phyloP scores from a whole-genome alignment of 2,113 vertebrate species.

The Laticauda laticaudata region DNA sequence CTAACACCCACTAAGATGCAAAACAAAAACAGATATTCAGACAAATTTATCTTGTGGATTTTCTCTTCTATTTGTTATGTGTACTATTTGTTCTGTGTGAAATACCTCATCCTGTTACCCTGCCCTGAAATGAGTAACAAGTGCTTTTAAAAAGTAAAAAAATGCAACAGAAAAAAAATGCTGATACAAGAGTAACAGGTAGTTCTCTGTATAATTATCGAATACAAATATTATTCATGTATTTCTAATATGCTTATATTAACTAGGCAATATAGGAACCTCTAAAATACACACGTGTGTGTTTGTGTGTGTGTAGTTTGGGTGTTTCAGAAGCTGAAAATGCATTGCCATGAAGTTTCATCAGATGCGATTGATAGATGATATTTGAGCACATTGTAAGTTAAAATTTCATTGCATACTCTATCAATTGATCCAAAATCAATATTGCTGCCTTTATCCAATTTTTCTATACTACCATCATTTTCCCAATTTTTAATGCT shows the following conservation, averaged over 20 bases:
- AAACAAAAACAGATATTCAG: background rate
- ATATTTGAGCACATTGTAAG: background rate
- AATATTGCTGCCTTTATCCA: background rate
- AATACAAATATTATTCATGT: background rate
- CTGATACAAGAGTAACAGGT: background rate
- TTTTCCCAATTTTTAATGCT: background rate
- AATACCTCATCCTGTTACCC: background rate
- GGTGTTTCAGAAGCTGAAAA: background rate
- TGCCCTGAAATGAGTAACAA: background rate
- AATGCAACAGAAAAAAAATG: background rate
- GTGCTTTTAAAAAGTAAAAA: background rate
- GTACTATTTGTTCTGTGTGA: background rate
- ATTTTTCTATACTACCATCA: background rate
- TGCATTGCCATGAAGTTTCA: background rate
- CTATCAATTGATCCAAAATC: background rate
- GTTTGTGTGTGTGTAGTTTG: background rate
- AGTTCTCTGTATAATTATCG: background rate
- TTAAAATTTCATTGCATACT: background rate
- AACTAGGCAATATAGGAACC: background rate
- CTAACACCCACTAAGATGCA: background rate
- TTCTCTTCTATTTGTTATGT: background rate
- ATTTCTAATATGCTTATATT: background rate
- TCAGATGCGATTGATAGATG: background rate
- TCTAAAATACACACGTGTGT: background rate
- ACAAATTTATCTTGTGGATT: background rate